Percentiles rank a stretch among this genome's conserved stretches.
Conservation (phyloP, 2,113 vertebrate genomes). For the Lichenostomus cassidix region DNA sequence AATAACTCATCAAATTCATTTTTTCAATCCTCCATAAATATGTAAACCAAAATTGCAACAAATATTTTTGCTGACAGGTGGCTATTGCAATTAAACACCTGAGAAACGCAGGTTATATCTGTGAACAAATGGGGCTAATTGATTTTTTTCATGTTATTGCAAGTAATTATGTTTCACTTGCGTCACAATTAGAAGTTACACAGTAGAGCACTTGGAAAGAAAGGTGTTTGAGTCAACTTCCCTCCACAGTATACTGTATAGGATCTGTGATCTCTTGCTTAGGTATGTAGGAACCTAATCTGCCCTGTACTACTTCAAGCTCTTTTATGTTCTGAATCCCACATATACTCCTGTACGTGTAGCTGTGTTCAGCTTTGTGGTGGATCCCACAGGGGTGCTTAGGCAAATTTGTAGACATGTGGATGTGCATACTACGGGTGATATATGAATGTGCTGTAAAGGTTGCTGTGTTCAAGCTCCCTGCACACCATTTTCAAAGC, state of each 20-base stretch:
- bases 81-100: constrained; percentile 42
- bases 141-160: neutral
- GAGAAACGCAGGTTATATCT: neutral
- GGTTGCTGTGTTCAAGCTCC: neutral
- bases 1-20: constrained; percentile 19
- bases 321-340: neutral
- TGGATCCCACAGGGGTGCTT: neutral
- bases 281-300: neutral
- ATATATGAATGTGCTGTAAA: neutral
- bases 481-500: neutral
- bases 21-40: constrained; percentile 49
- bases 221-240: neutral
- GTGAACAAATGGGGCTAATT: neutral
- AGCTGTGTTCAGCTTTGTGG: neutral
- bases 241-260: neutral
- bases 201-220: neutral
- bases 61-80: constrained; percentile 38
- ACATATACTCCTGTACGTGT: neutral
- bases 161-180: neutral
- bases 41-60: constrained; percentile 30
- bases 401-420: neutral
- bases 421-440: neutral
- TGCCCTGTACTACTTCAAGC: neutral
- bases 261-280: neutral
- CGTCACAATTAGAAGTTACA: neutral